A percentile compares a stretch with the other conserved stretches of the same genome.
Evolutionary conservation across 1,140 invertebrate species (phyloP).

Genomic region (Piezodorus guildinii): DNA sequence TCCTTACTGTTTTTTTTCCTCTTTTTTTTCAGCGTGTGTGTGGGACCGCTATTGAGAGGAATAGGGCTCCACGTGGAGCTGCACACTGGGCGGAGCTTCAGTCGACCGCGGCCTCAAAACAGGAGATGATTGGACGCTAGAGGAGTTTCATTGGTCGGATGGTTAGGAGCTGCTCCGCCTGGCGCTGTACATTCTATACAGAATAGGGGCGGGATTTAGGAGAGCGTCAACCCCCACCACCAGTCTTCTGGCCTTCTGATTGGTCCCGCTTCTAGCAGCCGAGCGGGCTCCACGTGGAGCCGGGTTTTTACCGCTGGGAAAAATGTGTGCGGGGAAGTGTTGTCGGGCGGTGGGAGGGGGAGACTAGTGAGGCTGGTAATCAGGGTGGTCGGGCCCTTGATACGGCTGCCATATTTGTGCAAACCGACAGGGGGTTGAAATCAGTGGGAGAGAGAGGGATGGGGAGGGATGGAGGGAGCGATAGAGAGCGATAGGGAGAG

Average conservation of each 20-base stretch:
- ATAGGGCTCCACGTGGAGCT: conserved; percentile 24
- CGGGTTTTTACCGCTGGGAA: conserved; percentile 22
- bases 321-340: conserved; percentile 24
- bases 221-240: not conserved
- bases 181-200: not conserved
- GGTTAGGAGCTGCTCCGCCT: conserved; percentile 5
- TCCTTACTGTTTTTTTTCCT: conserved; percentile 9
- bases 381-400: conserved; percentile 27
- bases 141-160: conserved; percentile 14
- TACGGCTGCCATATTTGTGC: conserved; percentile 29
- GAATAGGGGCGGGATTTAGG: too few relatives aligned
- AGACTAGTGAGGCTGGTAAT: conserved; percentile 30
- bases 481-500: conserved; percentile 25
- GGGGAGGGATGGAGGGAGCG: conserved; percentile 17
- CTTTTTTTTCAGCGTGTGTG: conserved; percentile 18
- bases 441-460: conserved; percentile 22
- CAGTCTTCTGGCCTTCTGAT: not conserved
- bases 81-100: conserved; percentile 1
- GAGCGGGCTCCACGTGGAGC: conserved; percentile 28
- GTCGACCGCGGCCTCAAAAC: not conserved
- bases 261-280: not conserved
- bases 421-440: conserved; percentile 28
- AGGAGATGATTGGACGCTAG: not conserved
- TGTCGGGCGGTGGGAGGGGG: conserved; percentile 17
- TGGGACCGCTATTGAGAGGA: conserved; percentile 14